Evolutionary conservation across 2,113 vertebrate species (phyloP), one percentile per base, ranked within the genome.

Genomic region (Mobula hypostoma): DNA sequence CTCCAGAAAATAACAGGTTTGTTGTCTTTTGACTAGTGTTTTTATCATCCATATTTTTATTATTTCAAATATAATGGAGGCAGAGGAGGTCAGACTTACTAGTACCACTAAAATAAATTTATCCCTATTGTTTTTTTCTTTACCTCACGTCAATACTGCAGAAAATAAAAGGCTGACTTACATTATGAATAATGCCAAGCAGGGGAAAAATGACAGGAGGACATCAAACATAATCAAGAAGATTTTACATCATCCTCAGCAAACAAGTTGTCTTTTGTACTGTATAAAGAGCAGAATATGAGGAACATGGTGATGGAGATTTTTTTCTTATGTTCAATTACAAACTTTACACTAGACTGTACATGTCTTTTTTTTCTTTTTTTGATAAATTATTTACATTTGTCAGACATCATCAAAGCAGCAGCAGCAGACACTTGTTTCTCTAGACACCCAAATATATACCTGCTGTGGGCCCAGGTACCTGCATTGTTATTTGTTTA

Each of bases 281-380:
- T 97, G 98, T 98, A 97, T 98, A 97, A 97, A 98, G 97, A 98
- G 97, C 96, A 98, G 97, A 98, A 97, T 97, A 98, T 98, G 97
- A 98, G 97, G 98, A 97, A 98, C 97, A 98, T 97, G 98, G 19
- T 98, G 98, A 99, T 98, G 98, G 98, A 97, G 97, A 98, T 97
- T 97, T 40, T 72, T 93, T 98, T 74, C 72, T 97, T 97, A 97
- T 98, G 98, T 98, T 99, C 98, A 98, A 99, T 99, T 99, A 99
- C 99, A 99, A 99, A 99, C 98, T 99, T 99, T 99, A 99, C 99
- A 99, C 98, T 98, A 98, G 98, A 99, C 99, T 99, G 98, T 99
- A 99, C 98, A 99, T 98, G 98, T 98, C 98, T 98, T 96, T 93
- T 93, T 93, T 96, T 98, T 93, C 74, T 93, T 92, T 63, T 98